Evolutionary conservation across 2,888 invertebrate genomes (phyloP).

Genomic region (Leucophenga montana): DNA sequence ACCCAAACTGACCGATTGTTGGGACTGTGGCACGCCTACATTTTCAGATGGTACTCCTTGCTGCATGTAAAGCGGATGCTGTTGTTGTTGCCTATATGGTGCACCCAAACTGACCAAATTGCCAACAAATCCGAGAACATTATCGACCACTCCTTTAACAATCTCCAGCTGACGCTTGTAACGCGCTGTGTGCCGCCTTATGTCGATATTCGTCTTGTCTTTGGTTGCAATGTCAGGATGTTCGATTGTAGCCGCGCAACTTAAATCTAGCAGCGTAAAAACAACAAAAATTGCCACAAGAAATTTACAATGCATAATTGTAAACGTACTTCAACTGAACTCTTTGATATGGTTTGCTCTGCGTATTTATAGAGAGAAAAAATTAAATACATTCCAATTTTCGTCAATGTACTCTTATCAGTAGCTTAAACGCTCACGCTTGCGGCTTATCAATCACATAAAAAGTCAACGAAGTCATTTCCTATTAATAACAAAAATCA

Average conservation of each 20-base stretch:
- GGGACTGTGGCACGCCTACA: background rate
- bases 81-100: background rate
- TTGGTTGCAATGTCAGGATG: background rate
- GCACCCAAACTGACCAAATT: background rate
- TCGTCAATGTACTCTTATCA: background rate
- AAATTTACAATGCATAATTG: background rate
- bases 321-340: no score
- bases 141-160: background rate
- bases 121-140: background rate
- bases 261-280: background rate
- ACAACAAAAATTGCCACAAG: background rate
- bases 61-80: no score
- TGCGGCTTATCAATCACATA: no score
- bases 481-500: no score
- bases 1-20: background rate
- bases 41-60: background rate
- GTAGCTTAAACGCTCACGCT: no score
- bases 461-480: no score
- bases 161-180: background rate
- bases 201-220: background rate
- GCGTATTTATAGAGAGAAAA: background rate
- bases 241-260: background rate
- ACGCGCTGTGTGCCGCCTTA: background rate
- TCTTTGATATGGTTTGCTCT: no score
- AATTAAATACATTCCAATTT: background rate